phyloP scores from a whole-genome alignment of 2,113 vertebrate species.

The Otis tarda region DNA sequence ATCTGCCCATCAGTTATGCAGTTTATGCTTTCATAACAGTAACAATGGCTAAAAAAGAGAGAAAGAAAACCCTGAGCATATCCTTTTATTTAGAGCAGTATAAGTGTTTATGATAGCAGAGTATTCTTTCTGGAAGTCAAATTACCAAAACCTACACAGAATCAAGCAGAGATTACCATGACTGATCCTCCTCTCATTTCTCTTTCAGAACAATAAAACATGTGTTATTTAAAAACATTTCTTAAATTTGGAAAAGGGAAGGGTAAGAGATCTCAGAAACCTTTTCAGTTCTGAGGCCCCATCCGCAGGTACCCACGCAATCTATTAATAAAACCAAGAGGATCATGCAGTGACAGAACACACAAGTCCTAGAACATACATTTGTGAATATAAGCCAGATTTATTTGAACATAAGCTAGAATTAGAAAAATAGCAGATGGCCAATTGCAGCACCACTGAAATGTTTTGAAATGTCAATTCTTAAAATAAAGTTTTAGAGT shows the following conservation, averaged over 20 bases:
- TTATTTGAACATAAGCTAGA: conserved; percentile 17
- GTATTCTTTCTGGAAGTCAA: background rate
- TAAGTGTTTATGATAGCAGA: background rate
- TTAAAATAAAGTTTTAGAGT: conserved; percentile 24
- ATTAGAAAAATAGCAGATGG: conserved; percentile 64
- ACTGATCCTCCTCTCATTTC: background rate
- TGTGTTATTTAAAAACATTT: background rate
- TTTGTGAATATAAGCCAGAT: background rate
- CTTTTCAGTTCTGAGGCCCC: background rate
- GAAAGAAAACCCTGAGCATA: background rate
- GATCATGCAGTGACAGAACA: background rate
- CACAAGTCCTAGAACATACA: background rate
- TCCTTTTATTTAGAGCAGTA: background rate
- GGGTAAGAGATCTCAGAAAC: background rate
- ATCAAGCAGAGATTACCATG: background rate
- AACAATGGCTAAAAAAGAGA: background rate
- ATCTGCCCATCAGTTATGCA: background rate
- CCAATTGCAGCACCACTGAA: background rate
- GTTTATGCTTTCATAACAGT: background rate
- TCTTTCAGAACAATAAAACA: background rate
- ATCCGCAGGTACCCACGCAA: background rate
- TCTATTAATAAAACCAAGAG: conserved; percentile 5
- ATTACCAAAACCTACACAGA: background rate
- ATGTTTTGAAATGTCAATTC: conserved; percentile 29
- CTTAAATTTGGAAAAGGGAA: background rate